Base-by-base conservation (phyloP, 1,140 invertebrate genomes). In the Drosophila ohnishii region DNA sequence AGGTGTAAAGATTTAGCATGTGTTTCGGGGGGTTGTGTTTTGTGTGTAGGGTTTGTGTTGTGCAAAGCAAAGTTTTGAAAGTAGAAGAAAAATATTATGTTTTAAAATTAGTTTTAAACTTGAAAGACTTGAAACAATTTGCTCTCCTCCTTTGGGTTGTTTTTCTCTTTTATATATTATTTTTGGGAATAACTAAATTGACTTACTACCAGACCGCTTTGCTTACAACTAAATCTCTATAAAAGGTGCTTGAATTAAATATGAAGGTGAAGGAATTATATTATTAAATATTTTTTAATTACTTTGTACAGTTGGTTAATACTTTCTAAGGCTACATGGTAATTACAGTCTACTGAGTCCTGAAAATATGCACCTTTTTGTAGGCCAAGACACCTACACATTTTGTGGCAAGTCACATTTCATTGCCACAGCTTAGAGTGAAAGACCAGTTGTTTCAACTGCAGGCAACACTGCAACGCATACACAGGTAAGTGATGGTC, bases 31-130 rank as follows among this genome's bases (percentile, higher is more conserved):
- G 1, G 45, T 48, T 48, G 45, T 48, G 37, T 44, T n/a, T n/a
- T 44, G 13, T 47, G 28, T 64, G 62, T 14, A 25, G 53, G 61
- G 22, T 56, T 44, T 74, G 48, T 67, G 58, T 80, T 84, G 85
- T 74, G 78, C 77, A 88, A 88, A 89, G 75, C 70, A 83, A 80
- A 71, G 69, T 85, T 85, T 84, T 56, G 78, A 70, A 86, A 85
- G 77, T 82, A 86, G 83, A 86, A 88, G 85, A 88, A 72, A 81
- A 90, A 88, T 70, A 75, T 65, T 70, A 62, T 66, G 44, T 78
- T 72, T 39, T 70, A 47, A 86, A 78, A 86, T 90, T 88, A 88
- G 83, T 87, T 66, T 7, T 7, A 45, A 50, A 83, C 79, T 88
- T 61, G 11, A 40, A 53, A 63, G 48, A 35, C 57, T 63, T 59